Percentiles rank a stretch among this genome's conserved stretches.
These are phyloP conservation scores for Vimba vimba DNA, from an alignment of 2,113 vertebrate species.

Conservation along the genomic window DNA sequence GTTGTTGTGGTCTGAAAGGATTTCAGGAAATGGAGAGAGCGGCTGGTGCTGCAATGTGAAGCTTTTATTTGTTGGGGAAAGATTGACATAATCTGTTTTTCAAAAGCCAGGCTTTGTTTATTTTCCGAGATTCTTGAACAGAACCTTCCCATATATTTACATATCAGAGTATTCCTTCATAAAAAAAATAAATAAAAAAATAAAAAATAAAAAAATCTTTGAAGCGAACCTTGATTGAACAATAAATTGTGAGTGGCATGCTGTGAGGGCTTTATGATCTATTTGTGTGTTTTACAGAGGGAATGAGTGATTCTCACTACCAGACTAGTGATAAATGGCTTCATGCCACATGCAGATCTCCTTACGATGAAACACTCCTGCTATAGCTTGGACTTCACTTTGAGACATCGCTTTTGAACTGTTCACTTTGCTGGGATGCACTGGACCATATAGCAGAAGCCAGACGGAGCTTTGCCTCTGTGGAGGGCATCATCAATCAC, in stretches of 20 bases:
- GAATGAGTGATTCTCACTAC: neutral
- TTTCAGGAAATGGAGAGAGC: neutral
- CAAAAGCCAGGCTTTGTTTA: neutral
- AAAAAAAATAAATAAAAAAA: too few relatives aligned
- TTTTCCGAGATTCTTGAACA: neutral
- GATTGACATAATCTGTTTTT: conserved; percentile 2
- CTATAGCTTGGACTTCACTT: neutral
- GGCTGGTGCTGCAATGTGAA: neutral
- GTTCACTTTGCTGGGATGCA: neutral
- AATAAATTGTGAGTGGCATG: neutral
- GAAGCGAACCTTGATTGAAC: neutral
- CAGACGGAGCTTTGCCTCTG: neutral
- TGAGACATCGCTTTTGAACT: neutral
- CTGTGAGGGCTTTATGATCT: neutral
- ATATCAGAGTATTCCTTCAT: neutral
- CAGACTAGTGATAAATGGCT: neutral
- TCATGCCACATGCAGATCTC: neutral
- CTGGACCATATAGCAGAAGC: neutral
- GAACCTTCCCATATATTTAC: neutral
- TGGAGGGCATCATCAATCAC: conserved; percentile 22
- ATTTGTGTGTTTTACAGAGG: conserved; percentile 6
- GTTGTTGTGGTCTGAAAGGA: neutral
- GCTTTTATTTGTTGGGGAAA: neutral
- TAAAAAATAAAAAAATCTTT: neutral
- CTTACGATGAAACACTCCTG: neutral